phyloP scores from a whole-genome alignment of 1,140 invertebrate genomes.

The Acromyrmex charruanus region DNA sequence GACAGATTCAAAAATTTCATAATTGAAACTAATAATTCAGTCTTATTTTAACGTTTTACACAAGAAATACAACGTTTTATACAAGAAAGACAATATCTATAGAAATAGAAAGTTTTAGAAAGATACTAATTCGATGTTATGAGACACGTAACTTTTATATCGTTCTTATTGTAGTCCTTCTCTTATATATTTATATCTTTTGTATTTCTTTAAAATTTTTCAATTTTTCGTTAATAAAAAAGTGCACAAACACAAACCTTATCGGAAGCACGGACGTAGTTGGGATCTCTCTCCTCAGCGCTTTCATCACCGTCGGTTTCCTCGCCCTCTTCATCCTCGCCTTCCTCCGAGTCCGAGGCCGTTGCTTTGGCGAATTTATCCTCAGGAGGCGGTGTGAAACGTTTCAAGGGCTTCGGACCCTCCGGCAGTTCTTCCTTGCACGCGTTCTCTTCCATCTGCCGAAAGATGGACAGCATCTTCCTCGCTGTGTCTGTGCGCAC shows the following conservation, averaged over 20 bases:
- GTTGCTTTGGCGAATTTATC: slow-evolving; percentile 87
- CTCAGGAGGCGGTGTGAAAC: slow-evolving; percentile 95
- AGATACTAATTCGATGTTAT: no score
- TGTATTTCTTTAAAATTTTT: not conserved
- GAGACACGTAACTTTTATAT: no score
- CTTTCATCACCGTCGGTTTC: slow-evolving; percentile 87
- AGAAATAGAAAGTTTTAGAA: not conserved
- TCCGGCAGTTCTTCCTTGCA: slow-evolving; percentile 88
- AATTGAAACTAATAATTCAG: not conserved
- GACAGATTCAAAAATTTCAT: not conserved
- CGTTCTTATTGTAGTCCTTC: not conserved
- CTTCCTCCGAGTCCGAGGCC: slow-evolving; percentile 87
- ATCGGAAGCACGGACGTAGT: slow-evolving; percentile 87
- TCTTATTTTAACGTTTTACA: not conserved
- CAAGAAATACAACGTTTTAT: not conserved
- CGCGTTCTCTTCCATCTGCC: slow-evolving; percentile 93
- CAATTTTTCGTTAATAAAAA: not conserved
- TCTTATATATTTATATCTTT: no score
- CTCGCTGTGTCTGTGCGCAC: slow-evolving; percentile 91
- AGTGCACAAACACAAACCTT: slow-evolving; percentile 80
- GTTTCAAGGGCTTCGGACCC: slow-evolving; percentile 93
- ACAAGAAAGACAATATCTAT: not conserved
- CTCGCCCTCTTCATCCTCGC: slow-evolving; percentile 89
- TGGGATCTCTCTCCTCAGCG: slow-evolving; percentile 88
- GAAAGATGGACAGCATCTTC: slow-evolving; percentile 94